These are phyloP conservation scores for Cyclopterus lumpus DNA, from an alignment of 2,797 vertebrate genomes.

Conservation along the genomic window DNA sequence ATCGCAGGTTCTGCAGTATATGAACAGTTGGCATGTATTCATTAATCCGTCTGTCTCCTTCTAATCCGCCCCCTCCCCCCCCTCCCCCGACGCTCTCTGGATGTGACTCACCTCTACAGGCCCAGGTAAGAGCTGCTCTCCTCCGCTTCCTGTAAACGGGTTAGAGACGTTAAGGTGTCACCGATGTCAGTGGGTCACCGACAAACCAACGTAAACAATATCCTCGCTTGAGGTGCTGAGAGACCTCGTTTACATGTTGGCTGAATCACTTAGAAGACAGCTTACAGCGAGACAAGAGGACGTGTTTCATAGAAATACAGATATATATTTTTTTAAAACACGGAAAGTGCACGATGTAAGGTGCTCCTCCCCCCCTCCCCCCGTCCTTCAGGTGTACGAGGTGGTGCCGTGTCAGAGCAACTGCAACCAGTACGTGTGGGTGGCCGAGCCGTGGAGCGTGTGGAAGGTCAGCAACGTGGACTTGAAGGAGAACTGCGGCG, in stretches of 20 bases:
- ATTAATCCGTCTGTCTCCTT: slow-evolving; percentile 72
- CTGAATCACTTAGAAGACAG: too few species aligned
- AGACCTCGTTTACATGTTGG: too few species aligned
- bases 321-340: too few species aligned
- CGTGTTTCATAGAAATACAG: too few species aligned
- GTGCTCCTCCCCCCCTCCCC: too few species aligned
- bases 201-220: slow-evolving; percentile 44
- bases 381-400: slow-evolving; percentile 90
- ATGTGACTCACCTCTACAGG: slow-evolving; percentile 72
- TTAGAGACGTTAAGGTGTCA: slow-evolving; percentile 53
- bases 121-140: slow-evolving; percentile 82
- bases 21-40: slow-evolving; percentile 67
- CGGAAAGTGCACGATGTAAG: too few species aligned
- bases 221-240: too few species aligned
- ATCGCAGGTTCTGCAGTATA: slow-evolving; percentile 57
- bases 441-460: slow-evolving; percentile 94
- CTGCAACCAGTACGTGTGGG: slow-evolving; percentile 94
- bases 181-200: slow-evolving; percentile 46
- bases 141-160: slow-evolving; percentile 34
- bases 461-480: slow-evolving; percentile 97
- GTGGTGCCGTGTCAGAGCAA: slow-evolving; percentile 97
- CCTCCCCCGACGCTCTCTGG: slow-evolving; percentile 37
- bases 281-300: too few species aligned
- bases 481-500: slow-evolving; percentile 94
- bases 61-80: slow-evolving; percentile 37